Conservation (phyloP, 2,797 vertebrate species). For the Tokudaia tokunoshimensis region DNA sequence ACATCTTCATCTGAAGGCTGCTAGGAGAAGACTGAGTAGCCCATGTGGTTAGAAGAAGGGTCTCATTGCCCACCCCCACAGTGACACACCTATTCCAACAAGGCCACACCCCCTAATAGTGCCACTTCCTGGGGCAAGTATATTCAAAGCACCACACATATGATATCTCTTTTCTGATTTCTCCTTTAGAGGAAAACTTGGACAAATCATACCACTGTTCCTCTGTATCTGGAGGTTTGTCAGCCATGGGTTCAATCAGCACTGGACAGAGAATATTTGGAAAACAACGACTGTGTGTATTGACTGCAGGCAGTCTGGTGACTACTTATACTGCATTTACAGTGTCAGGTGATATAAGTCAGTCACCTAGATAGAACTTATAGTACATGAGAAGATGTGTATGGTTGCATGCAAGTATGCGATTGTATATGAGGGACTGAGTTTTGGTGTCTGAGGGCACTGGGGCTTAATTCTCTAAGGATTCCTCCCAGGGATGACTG, state of each 20-base stretch:
- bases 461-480: not conserved
- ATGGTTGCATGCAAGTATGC: not conserved
- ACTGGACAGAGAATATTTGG: not conserved
- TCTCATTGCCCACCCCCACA: not conserved
- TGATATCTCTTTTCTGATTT: not conserved
- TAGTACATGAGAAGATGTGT: not conserved
- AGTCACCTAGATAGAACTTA: too few relatives aligned
- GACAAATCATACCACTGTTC: not conserved
- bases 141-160: not conserved
- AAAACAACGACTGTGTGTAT: not conserved
- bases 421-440: not conserved
- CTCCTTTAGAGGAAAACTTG: not conserved
- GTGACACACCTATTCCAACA: not conserved
- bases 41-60: not conserved
- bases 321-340: not conserved
- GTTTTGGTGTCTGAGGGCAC: not conserved
- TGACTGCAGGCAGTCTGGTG: not conserved
- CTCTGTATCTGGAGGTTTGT: not conserved
- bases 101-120: not conserved
- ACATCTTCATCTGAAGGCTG: not conserved
- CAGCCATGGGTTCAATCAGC: not conserved
- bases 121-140: not conserved
- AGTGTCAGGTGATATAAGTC: too few relatives aligned
- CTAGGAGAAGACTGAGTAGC: not conserved
- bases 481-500: not conserved